Evolutionary conservation across 2,797 vertebrate genomes (phyloP), one percentile per base, ranked within the genome.

Genomic region (Linurgus olivaceus): DNA sequence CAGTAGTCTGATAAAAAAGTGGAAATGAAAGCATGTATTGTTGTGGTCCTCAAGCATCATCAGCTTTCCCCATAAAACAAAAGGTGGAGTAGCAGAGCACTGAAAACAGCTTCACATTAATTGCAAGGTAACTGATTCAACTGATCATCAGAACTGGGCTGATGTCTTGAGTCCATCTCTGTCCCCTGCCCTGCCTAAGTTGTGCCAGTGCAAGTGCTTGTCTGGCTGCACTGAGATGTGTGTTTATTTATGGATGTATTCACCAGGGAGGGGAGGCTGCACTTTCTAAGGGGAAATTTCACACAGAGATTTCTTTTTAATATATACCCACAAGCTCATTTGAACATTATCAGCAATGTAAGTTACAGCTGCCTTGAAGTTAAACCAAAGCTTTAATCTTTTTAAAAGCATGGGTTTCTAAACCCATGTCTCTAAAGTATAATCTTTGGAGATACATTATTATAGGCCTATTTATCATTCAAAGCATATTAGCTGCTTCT

Each of bases 401-500:
- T 68, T 61, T 59, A 83, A 81, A 10, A 90, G 74, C 54, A 42
- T 42, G 40, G 17, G 40, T 42, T 42, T 42, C 17, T 42, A 42
- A 42, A 42, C 40, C 40, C 40, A 42, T 42, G 40, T 38, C 91
- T 90, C 76, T n/a, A 62, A 93, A 83, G 85, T 52, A 78, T 70
- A 86, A 86, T 81, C 75, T 75, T 93, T 81, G 29, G 71, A 94
- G 55, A 25, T 52, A 57, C 19, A 40, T 63, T 90, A 59, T 83
- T 91, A 72, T 86, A 90, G 93, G 50, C 55, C 70, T 93, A 66
- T 76, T 90, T 94, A 81, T 90, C 76, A 91, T 88, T 88, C 78
- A 90, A 94, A 75, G 51, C 42, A 50, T 91, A 91, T 91, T 89
- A 90, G 48, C 73, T 76, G 48, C 50, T 85, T 74, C 72, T 76